These are phyloP conservation scores for Maniola hyperantus DNA, from an alignment of 2,888 invertebrate genomes.

Conservation along the genomic window DNA sequence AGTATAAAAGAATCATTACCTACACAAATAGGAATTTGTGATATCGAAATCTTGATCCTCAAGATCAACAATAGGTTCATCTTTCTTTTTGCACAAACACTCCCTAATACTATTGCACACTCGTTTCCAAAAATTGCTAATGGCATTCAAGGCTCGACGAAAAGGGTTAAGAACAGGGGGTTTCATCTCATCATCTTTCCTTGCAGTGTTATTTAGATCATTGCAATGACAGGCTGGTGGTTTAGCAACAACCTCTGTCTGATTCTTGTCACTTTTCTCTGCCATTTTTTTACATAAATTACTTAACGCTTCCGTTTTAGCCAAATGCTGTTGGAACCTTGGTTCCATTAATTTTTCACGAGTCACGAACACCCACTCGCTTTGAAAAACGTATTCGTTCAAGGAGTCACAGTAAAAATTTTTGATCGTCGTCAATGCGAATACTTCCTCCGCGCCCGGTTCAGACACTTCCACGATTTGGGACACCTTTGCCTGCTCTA, in stretches of 20 bases:
- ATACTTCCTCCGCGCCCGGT: constrained; percentile 53
- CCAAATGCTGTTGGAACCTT: constrained; percentile 60
- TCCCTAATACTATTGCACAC: constrained; percentile 50
- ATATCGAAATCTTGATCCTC: constrained; percentile 43
- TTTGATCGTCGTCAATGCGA: constrained; percentile 65
- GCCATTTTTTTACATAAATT: constrained; percentile 58
- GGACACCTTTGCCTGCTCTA: constrained; percentile 30
- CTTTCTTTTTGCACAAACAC: constrained; percentile 45
- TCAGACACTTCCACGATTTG: constrained; percentile 46
- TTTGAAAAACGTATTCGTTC: constrained; percentile 64
- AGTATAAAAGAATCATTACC: constrained; percentile 56
- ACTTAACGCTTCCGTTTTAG: constrained; percentile 55
- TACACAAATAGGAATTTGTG: constrained; percentile 64
- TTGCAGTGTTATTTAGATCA: constrained; percentile 43
- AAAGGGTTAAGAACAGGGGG: constrained; percentile 44
- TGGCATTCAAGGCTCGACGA: constrained; percentile 45
- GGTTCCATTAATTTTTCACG: constrained; percentile 62
- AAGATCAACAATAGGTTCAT: constrained; percentile 36
- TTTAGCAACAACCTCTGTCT: constrained; percentile 53
- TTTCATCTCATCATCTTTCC: constrained; percentile 44
- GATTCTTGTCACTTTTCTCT: constrained; percentile 48
- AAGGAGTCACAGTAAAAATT: constrained; percentile 66
- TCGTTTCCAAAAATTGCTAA: constrained; percentile 43
- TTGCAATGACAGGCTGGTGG: constrained; percentile 68
- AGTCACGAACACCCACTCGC: constrained; percentile 70